phyloP scores from a whole-genome alignment of 2,797 vertebrate species.

The Artibeus jamaicensis region DNA sequence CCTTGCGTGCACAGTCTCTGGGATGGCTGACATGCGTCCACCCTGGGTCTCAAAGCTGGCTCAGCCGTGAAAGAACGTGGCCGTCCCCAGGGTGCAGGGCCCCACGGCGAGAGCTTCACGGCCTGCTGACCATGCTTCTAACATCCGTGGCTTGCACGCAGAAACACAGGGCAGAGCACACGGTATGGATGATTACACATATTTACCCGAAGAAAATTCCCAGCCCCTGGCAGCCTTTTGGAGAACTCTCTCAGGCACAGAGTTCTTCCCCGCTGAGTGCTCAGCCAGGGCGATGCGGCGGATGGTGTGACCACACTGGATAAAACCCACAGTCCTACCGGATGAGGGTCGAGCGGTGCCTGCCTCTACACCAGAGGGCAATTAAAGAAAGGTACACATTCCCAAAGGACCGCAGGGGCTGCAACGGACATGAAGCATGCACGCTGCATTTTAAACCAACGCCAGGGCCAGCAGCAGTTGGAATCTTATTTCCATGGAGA shows the following conservation, averaged over 20 bases:
- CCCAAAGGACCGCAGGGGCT: background rate
- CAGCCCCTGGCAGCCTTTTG: background rate
- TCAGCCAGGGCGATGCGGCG: background rate
- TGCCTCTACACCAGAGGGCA: background rate
- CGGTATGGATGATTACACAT: background rate
- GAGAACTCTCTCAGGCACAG: background rate
- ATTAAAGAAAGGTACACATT: background rate
- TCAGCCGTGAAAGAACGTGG: background rate
- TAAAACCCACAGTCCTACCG: background rate
- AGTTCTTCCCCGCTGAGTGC: background rate
- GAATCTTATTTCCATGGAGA: background rate
- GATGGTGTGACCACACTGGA: background rate
- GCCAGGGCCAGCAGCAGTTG: background rate
- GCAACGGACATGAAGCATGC: background rate
- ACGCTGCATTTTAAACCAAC: background rate
- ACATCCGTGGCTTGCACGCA: rapidly evolving
- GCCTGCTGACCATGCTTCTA: background rate
- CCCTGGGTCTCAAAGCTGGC: background rate
- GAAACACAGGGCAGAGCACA: background rate
- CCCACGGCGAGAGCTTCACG: background rate
- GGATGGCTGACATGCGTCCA: rapidly evolving
- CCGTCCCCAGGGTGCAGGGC: too few species aligned
- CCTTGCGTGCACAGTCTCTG: background rate
- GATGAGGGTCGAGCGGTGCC: background rate
- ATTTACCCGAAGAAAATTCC: background rate